These are phyloP conservation scores for Trogon surrucura DNA, from an alignment of 2,113 vertebrate species.

Conservation along the genomic window DNA sequence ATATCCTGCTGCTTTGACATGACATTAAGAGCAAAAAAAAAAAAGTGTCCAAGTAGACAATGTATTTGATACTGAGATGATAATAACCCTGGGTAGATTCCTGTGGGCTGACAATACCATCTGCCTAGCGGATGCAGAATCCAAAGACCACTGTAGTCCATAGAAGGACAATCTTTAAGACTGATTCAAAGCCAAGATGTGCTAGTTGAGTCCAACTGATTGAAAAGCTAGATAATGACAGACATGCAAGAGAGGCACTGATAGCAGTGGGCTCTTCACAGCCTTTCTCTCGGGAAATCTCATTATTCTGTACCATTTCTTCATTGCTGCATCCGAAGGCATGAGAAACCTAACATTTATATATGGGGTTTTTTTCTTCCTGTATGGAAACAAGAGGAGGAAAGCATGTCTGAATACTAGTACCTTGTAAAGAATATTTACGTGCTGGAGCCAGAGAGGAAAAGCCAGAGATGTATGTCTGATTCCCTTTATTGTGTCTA, in stretches of 20 bases:
- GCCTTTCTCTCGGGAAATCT: background rate
- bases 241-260: background rate
- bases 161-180: background rate
- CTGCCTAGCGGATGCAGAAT: slow-evolving; percentile 23
- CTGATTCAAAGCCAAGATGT: background rate
- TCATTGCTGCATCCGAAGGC: background rate
- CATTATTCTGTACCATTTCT: background rate
- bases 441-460: background rate
- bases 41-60: background rate
- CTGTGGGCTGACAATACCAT: slow-evolving; percentile 50
- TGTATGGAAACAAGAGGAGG: background rate
- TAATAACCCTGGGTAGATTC: slow-evolving; percentile 51
- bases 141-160: background rate
- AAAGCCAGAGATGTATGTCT: background rate
- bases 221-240: background rate
- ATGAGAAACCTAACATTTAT: background rate
- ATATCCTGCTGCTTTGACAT: background rate
- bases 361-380: background rate
- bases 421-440: background rate
- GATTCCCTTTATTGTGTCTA: background rate
- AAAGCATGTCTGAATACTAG: background rate
- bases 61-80: background rate
- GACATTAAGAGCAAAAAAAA: background rate
- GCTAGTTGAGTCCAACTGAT: background rate
- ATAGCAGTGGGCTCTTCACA: background rate